Base-by-base conservation (phyloP, 23 tunicate genomes). In the Trididemnum nubilum region DNA sequence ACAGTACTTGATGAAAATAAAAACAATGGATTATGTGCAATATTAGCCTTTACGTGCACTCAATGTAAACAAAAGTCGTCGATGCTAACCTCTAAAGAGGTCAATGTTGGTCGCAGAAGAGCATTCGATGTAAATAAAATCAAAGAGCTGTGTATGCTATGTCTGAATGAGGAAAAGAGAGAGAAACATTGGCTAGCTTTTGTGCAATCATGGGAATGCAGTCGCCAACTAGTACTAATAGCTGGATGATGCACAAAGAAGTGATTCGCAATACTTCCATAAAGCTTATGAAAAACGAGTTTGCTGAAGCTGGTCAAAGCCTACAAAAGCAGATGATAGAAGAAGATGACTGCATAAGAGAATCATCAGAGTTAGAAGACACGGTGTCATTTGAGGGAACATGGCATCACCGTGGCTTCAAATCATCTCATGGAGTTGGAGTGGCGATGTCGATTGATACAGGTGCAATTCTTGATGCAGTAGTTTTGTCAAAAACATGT, bases 351-450 rank as follows among this genome's bases (percentile, higher is more conserved):
- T 67, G 12, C 3, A n/a, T 67, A 7, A 67, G 7, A 31, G 37
- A 67, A 4, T 12, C 22, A 4, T 32, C 26, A 21, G 33, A 7
- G 7, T 3, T 37, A 25, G 78, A 73, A 37, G 78, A 21, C 5
- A 34, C 39, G 57, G 78, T 73, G 2, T 73, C 78, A 73, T 73
- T 21, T 39, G 78, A 73, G 37, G 78, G 78, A 38, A 73, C 78
- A 39, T 73, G 58, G 58, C 78, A 73, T 31, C 58, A 73, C 31
- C 54, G n/a, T n/a, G n/a, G n/a, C n/a, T n/a, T n/a, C n/a, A n/a
- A n/a, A n/a, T n/a, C n/a, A n/a, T n/a, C n/a, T n/a, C n/a, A n/a
- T n/a, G n/a, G n/a, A n/a, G n/a, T 73, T 12, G 79, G 60, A 37
- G 79, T 49, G 9, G 79, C 40, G 2, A 73, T 73, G 79, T 38